Conservation (phyloP, 2,888 invertebrate genomes). For the Poecilus cupreus region DNA sequence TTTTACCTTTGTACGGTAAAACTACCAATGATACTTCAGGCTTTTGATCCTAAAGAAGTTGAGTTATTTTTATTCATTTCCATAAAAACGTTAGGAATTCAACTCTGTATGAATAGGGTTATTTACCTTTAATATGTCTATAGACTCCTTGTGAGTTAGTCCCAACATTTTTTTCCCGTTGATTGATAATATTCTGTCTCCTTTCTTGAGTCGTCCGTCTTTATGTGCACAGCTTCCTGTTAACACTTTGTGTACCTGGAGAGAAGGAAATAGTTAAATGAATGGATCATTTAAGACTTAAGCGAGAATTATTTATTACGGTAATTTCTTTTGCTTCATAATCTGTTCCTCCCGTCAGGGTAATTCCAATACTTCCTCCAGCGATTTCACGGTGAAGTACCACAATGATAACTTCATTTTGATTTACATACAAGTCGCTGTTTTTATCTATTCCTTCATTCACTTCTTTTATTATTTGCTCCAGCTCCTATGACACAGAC, state of each 20-base stretch:
- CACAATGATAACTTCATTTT: constrained; percentile 72
- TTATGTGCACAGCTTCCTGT: constrained; percentile 90
- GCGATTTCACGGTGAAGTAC: constrained; percentile 81
- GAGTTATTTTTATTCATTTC: constrained; percentile 58
- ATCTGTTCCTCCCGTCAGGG: constrained; percentile 91
- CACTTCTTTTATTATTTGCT: constrained; percentile 80
- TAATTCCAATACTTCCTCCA: constrained; percentile 88
- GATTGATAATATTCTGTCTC: constrained; percentile 91
- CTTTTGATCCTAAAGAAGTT: constrained; percentile 64
- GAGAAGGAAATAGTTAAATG: constrained; percentile 15
- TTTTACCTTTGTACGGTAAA: constrained; percentile 59
- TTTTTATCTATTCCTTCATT: constrained; percentile 79
- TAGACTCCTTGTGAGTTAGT: constrained; percentile 90
- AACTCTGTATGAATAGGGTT: constrained; percentile 44
- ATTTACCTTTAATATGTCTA: constrained; percentile 87
- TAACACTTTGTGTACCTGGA: constrained; percentile 89
- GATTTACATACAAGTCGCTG: constrained; percentile 55
- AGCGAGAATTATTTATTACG: constrained; percentile 73
- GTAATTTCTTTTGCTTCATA: constrained; percentile 95
- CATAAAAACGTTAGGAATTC: constrained; percentile 46
- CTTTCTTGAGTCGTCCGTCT: constrained; percentile 89
- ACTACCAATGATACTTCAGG: constrained; percentile 66
- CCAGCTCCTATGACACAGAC: constrained; percentile 74
- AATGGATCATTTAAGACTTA: constrained; percentile 17
- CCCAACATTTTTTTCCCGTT: constrained; percentile 90